A percentile compares a stretch with the other conserved stretches of the same genome.
phyloP scores from a whole-genome alignment of 1,140 invertebrate genomes.

The Dendrolimus punctatus region DNA sequence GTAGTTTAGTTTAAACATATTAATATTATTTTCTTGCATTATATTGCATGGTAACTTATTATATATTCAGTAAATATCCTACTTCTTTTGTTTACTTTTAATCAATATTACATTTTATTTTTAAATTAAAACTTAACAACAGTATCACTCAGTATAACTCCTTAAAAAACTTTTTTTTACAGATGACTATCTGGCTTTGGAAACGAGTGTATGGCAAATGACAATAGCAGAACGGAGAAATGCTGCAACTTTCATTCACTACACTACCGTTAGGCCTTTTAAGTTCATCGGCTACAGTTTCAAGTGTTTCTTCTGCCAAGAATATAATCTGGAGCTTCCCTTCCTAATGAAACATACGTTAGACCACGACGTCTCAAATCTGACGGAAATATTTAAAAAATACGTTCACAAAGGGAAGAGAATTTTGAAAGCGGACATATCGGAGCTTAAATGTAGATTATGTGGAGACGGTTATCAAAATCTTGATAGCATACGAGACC shows the following conservation, averaged over 20 bases:
- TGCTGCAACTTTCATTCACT: conserved; percentile 17
- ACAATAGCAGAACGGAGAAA: conserved; percentile 40
- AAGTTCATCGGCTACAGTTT: conserved; percentile 36
- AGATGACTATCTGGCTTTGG: conserved; percentile 10
- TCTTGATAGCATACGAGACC: conserved; percentile 26
- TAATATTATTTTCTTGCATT: no score
- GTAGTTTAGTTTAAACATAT: no score
- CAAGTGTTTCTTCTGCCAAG: conserved; percentile 41
- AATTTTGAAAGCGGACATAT: conserved; percentile 40
- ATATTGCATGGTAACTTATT: no score
- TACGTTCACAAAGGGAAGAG: conserved; percentile 36
- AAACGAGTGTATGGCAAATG: conserved; percentile 31
- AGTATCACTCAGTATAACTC: no score
- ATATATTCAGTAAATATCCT: no score
- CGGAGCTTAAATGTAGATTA: conserved; percentile 34
- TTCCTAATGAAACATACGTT: conserved; percentile 28
- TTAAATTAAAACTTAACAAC: no score
- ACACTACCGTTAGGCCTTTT: conserved; percentile 29
- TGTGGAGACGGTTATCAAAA: conserved; percentile 21
- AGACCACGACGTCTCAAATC: conserved; percentile 16
- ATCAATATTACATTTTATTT: no score
- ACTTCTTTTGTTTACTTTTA: no score
- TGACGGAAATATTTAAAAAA: conserved; percentile 25
- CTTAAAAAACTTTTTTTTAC: conserved; percentile 12
- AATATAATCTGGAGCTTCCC: conserved; percentile 27